phyloP scores from a whole-genome alignment of 2,113 vertebrate species.

The Calidris pugnax region DNA sequence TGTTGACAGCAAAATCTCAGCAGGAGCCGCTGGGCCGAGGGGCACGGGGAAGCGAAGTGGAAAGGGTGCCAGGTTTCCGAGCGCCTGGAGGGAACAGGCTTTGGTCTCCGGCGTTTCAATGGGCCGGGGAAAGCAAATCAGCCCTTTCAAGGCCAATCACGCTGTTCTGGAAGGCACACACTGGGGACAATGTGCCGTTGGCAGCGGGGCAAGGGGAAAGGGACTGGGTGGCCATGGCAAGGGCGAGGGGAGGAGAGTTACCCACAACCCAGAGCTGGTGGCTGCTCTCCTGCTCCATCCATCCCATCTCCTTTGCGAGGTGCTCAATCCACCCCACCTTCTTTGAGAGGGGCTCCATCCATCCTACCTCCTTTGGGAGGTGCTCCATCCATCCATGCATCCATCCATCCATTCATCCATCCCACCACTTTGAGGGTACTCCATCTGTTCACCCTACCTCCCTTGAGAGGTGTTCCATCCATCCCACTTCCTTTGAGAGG shows the following conservation, averaged over 20 bases:
- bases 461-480: not conserved
- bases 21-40: conserved; percentile 34
- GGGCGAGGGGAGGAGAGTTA: not conserved
- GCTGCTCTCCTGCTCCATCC: accelerated
- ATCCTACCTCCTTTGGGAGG: too few relatives aligned
- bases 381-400: too few relatives aligned
- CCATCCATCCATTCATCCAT: too few relatives aligned
- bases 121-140: conserved; percentile 36
- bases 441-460: too few relatives aligned
- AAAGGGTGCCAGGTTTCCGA: conserved; percentile 58
- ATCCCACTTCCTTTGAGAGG: too few relatives aligned
- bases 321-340: not conserved
- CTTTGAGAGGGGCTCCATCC: not conserved
- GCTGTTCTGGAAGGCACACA: not conserved
- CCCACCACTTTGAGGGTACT: too few relatives aligned
- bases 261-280: accelerated
- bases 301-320: not conserved
- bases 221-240: not conserved
- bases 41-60: not conserved
- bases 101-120: conserved; percentile 7
- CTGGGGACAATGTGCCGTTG: not conserved
- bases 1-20: conserved; percentile 63
- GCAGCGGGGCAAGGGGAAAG: not conserved
- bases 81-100: conserved; percentile 45
- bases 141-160: conserved; percentile 17